These are phyloP conservation scores for Drosophila tristis DNA, from an alignment of 1,140 invertebrate genomes.

Conservation along the genomic window DNA sequence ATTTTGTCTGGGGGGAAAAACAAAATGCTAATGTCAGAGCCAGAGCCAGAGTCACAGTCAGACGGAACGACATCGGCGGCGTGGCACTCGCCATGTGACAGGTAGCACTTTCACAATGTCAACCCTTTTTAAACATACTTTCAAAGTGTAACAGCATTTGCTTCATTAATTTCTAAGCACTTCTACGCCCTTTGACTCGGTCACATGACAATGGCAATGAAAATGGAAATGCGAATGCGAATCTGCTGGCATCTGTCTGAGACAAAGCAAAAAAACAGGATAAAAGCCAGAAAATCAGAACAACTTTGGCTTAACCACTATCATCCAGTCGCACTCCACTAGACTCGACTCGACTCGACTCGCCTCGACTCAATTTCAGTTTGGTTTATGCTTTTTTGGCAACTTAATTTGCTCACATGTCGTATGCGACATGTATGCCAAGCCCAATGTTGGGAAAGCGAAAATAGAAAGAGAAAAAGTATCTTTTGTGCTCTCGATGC, in stretches of 20 bases:
- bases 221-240: constrained; percentile 8
- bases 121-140: constrained; percentile 70
- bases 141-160: constrained; percentile 57
- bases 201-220: constrained; percentile 38
- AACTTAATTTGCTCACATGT: constrained; percentile 57
- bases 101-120: constrained; percentile 53
- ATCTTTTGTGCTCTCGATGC: constrained; percentile 31
- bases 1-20: constrained; percentile 9
- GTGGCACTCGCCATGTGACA: constrained; percentile 32
- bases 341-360: constrained; percentile 16
- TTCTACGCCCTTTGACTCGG: constrained; percentile 51
- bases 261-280: neutral
- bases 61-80: constrained; percentile 6
- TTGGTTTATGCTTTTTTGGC: constrained; percentile 37
- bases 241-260: constrained; percentile 7
- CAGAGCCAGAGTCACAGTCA: constrained; percentile 12
- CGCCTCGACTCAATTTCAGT: constrained; percentile 38
- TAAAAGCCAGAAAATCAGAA: constrained; percentile 29
- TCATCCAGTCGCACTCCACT: constrained; percentile 7
- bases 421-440: constrained; percentile 64
- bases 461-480: neutral
- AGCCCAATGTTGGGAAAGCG: neutral
- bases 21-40: constrained; percentile 52
- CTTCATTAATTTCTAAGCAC: constrained; percentile 73
- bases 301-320: constrained; percentile 34